A percentile compares a stretch with the other conserved stretches of the same genome.
These are phyloP conservation scores for Pterophyllum scalare DNA, from an alignment of 2,113 vertebrate genomes.

Conservation along the genomic window DNA sequence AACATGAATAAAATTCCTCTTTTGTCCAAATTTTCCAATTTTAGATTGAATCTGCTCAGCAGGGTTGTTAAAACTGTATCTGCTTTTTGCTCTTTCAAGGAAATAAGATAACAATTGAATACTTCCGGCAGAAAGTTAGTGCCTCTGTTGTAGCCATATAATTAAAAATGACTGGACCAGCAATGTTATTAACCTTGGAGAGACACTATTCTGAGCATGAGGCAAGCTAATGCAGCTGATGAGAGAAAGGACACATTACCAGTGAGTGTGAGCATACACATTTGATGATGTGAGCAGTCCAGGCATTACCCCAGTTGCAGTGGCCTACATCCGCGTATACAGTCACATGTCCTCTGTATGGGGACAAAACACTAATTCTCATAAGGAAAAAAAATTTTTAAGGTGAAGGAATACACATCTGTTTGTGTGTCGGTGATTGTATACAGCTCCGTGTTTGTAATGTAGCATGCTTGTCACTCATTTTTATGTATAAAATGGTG, in stretches of 20 bases:
- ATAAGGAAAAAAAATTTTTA: background rate
- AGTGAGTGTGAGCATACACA: background rate
- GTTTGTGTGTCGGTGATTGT: background rate
- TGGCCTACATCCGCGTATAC: background rate
- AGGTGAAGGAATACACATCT: background rate
- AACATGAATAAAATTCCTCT: background rate
- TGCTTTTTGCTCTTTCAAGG: background rate
- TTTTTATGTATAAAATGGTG: background rate
- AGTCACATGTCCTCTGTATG: background rate
- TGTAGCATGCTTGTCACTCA: background rate
- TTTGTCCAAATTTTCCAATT: background rate
- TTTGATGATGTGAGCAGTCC: background rate
- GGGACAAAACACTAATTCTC: background rate
- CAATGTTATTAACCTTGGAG: slow-evolving; percentile 41
- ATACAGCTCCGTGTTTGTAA: background rate
- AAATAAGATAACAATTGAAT: background rate
- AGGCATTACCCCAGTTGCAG: background rate
- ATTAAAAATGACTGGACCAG: slow-evolving; percentile 38
- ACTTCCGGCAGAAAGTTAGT: background rate
- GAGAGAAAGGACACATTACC: slow-evolving; percentile 13
- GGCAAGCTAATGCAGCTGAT: slow-evolving; percentile 32
- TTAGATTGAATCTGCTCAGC: background rate
- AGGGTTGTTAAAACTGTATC: background rate
- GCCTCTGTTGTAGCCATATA: background rate
- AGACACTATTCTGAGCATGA: slow-evolving; percentile 1